phyloP scores from a whole-genome alignment of 2,888 invertebrate species.

The Blera fallax region DNA sequence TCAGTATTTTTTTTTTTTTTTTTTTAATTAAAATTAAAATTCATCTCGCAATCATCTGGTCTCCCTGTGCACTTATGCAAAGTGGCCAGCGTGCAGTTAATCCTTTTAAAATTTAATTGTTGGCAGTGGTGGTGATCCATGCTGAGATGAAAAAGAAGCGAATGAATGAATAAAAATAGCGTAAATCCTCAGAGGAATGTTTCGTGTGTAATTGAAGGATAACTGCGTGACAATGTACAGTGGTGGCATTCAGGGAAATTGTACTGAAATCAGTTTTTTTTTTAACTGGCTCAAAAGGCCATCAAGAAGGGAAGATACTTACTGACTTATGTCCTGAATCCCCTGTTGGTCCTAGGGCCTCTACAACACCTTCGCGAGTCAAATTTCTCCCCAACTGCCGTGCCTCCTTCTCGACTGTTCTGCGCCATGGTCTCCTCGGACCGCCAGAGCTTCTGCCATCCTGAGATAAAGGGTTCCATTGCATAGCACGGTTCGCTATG shows the following conservation, averaged over 20 bases:
- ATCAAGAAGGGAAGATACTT: too few relatives aligned
- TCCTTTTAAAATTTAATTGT: slow-evolving; percentile 28
- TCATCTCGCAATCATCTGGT: slow-evolving; percentile 22
- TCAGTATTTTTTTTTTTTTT: neutral
- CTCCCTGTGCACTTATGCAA: slow-evolving; percentile 29
- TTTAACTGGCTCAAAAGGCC: too few relatives aligned
- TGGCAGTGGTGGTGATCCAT: neutral
- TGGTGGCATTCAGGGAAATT: neutral
- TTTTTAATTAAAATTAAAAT: slow-evolving; percentile 61
- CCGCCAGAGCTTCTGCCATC: too few relatives aligned
- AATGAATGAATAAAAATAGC: neutral
- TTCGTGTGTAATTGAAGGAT: neutral
- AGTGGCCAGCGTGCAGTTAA: slow-evolving; percentile 39
- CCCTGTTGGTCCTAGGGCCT: too few relatives aligned
- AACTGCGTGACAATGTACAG: neutral
- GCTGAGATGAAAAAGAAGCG: slow-evolving; percentile 1
- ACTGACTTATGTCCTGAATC: too few relatives aligned
- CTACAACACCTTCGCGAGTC: too few relatives aligned
- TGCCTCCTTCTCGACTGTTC: too few relatives aligned
- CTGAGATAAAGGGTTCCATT: too few relatives aligned
- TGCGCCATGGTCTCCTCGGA: too few relatives aligned
- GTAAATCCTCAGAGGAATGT: neutral
- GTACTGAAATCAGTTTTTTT: too few relatives aligned
- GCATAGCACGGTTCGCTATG: too few relatives aligned
- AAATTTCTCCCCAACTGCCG: too few relatives aligned